These are phyloP conservation scores for Spinibarbus caldwelli DNA, from an alignment of 2,797 vertebrate species.

Conservation along the genomic window DNA sequence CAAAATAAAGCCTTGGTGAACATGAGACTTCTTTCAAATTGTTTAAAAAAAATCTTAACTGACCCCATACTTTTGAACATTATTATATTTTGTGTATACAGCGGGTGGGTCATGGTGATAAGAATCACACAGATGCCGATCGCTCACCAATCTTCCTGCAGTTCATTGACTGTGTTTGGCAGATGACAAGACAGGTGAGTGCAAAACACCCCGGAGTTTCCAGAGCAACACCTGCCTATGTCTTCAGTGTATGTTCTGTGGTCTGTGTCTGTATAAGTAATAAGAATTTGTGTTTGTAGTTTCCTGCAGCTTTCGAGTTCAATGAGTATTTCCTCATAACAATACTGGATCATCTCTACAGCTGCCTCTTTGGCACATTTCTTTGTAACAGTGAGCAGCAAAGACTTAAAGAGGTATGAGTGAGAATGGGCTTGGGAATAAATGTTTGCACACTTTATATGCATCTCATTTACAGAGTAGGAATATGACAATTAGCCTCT, in stretches of 20 bases:
- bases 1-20: background rate
- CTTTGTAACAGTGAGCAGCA: constrained; percentile 96
- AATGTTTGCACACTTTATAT: background rate
- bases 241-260: background rate
- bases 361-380: constrained; percentile 97
- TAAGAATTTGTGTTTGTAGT: constrained; percentile 75
- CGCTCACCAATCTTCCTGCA: constrained; percentile 96
- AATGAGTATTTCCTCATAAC: constrained; percentile 95
- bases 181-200: constrained; percentile 93
- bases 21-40: background rate
- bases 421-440: background rate
- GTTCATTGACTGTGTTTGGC: constrained; percentile 98
- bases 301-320: constrained; percentile 97
- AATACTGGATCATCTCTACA: constrained; percentile 95
- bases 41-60: background rate
- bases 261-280: background rate
- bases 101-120: constrained; percentile 96
- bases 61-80: background rate
- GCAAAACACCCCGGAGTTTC: constrained; percentile 23
- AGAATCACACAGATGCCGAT: constrained; percentile 94
- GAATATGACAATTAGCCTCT: background rate
- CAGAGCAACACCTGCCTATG: background rate
- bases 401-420: constrained; percentile 87
- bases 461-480: background rate
- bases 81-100: constrained; percentile 67